Evolutionary conservation across 2,797 vertebrate species (phyloP).

Genomic region (Orestias chungarensis): DNA sequence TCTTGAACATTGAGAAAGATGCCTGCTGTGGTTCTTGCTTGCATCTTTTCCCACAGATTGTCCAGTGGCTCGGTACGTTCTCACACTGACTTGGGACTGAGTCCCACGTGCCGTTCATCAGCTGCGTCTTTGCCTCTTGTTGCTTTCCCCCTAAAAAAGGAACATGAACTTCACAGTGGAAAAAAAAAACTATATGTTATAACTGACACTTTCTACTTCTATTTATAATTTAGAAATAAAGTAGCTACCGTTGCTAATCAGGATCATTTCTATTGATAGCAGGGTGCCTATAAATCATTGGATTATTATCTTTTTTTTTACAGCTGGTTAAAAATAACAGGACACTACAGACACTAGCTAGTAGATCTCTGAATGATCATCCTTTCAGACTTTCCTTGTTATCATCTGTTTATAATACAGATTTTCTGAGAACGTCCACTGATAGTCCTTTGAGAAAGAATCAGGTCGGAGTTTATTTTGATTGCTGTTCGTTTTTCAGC

Average conservation of each 20-base stretch:
- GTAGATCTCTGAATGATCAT: background rate
- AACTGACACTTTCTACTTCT: background rate
- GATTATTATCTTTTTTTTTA: too few species aligned
- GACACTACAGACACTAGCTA: too few species aligned
- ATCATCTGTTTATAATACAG: slow-evolving; percentile 3
- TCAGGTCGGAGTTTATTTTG: background rate
- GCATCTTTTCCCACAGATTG: slow-evolving; percentile 4
- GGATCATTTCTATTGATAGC: background rate
- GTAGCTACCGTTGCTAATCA: background rate
- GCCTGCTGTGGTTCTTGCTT: background rate
- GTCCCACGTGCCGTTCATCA: slow-evolving; percentile 23
- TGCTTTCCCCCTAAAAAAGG: slow-evolving; percentile 19
- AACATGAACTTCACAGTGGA: background rate
- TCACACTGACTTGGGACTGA: slow-evolving; percentile 17
- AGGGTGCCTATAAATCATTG: background rate
- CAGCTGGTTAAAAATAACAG: background rate
- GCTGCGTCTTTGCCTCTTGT: background rate
- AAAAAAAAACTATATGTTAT: background rate
- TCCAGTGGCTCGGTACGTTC: background rate
- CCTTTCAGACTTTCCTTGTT: background rate
- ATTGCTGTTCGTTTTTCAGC: background rate
- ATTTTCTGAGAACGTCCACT: background rate
- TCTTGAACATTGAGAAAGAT: background rate
- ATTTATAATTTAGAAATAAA: background rate
- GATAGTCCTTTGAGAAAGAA: background rate